phyloP scores from a whole-genome alignment of 2,113 vertebrate species.

The Orthochromis indermauri region DNA sequence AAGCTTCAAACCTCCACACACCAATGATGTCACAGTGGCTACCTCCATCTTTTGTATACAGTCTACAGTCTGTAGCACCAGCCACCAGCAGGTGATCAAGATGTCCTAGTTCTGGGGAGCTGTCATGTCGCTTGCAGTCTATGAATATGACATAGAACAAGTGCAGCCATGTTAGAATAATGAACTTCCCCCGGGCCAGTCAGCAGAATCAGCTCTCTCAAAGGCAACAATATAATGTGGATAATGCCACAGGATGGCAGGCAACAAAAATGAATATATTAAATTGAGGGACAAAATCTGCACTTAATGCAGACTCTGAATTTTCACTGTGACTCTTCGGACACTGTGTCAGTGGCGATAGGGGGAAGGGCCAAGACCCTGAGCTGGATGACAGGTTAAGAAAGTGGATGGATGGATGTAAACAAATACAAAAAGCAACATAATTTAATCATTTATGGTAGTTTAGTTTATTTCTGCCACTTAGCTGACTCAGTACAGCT shows the following conservation, averaged over 20 bases:
- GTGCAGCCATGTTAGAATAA: background rate
- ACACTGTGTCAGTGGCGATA: background rate
- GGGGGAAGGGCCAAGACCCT: background rate
- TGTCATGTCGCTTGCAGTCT: background rate
- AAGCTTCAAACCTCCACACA: background rate
- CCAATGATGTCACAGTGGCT: background rate
- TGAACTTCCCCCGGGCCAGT: background rate
- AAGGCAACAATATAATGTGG: background rate
- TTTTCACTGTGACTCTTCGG: background rate
- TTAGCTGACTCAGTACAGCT: background rate
- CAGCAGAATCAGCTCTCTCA: background rate
- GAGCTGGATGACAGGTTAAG: background rate
- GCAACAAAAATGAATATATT: background rate
- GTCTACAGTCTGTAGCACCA: background rate
- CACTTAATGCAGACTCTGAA: background rate
- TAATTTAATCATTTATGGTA: background rate
- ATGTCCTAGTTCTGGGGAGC: background rate
- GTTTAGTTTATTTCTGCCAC: background rate
- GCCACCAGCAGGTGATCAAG: background rate
- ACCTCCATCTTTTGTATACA: background rate
- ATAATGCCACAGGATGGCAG: background rate
- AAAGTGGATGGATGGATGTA: background rate
- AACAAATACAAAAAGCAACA: background rate
- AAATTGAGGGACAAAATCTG: background rate
- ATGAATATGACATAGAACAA: background rate